Evolutionary conservation across 2,888 invertebrate species (phyloP), one percentile per base, ranked within the genome.

Genomic region (Ectemnius lituratus): DNA sequence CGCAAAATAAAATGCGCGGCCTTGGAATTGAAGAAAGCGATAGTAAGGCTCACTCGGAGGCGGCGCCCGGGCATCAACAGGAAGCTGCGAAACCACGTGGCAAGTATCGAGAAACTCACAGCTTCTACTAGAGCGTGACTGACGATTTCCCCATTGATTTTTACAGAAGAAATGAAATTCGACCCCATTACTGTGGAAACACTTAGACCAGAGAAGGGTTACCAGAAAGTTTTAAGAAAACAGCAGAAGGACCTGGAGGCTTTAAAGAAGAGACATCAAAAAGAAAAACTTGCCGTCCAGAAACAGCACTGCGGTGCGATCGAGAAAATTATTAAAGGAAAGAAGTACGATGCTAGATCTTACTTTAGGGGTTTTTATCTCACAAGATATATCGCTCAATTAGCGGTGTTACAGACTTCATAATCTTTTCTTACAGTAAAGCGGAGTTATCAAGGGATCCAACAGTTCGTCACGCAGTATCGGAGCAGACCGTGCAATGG

Each of bases 201-300:
- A 2, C 92, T 99, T 62, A 94, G 96, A 20, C 94, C 95, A 84
- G 98, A 98, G 91, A 99, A 98, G 90, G 95, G 95, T 27, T 99
- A 97, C 92, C 93, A 95, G 84, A 99, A 99, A 92, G 95, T 97
- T 47, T 94, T 96, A 61, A 96, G 98, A 86, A 99, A 99, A 90
- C 98, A 99, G 88, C 96, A 97, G 91, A 99, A 99, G 88, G 99
- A 99, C 86, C 90, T 97, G 76, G 99, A 99, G 72, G 93, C 96
- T 4, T 92, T 99, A 92, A 95, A 95, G 89, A 99, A 98, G 90
- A 95, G 96, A 69, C 99, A 99, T 87, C 94, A 95, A 81, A 99
- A 99, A 90, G 99, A 99, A 91, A 95, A 97, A 89, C 93, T 95
- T 87, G 91, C 95, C 37, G 94, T 99, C 89, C 99, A 99, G 91